Conservation (phyloP, 1,140 invertebrate species). For the Gonioctena quinquepunctata region DNA sequence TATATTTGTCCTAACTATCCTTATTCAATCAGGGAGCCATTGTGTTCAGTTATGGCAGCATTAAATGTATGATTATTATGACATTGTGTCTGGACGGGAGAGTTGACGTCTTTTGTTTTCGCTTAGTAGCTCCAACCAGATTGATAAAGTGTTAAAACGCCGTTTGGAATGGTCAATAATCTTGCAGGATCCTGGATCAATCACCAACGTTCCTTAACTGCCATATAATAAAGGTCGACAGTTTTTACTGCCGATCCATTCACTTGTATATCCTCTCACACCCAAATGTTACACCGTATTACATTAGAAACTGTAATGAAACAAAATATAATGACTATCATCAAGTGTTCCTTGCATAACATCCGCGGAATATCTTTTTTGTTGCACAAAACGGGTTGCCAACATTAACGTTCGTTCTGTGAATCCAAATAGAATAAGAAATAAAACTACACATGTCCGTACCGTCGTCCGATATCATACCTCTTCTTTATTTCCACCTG, state of each 20-base stretch:
- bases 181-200: too few species aligned
- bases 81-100: constrained; percentile 5
- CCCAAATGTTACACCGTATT: neutral
- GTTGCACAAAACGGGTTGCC: constrained; percentile 4
- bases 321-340: constrained; percentile 5
- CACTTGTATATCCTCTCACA: too few species aligned
- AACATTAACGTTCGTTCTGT: constrained; percentile 7
- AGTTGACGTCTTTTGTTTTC: neutral
- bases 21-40: constrained; percentile 15
- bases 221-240: too few species aligned
- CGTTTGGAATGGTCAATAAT: too few species aligned
- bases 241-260: too few species aligned
- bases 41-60: neutral
- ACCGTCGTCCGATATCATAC: constrained; percentile 6
- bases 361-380: constrained; percentile 12
- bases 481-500: constrained; percentile 15
- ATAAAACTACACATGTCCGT: constrained; percentile 22
- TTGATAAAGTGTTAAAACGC: neutral
- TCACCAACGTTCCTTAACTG: too few species aligned
- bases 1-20: constrained; percentile 9
- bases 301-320: neutral
- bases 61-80: neutral
- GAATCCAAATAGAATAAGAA: constrained; percentile 13
- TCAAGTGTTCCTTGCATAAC: constrained; percentile 5
- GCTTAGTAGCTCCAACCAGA: neutral